Evolutionary conservation across 2,113 vertebrate species (phyloP), one percentile per base, ranked within the genome.

Genomic region (Microtus ochrogaster): DNA sequence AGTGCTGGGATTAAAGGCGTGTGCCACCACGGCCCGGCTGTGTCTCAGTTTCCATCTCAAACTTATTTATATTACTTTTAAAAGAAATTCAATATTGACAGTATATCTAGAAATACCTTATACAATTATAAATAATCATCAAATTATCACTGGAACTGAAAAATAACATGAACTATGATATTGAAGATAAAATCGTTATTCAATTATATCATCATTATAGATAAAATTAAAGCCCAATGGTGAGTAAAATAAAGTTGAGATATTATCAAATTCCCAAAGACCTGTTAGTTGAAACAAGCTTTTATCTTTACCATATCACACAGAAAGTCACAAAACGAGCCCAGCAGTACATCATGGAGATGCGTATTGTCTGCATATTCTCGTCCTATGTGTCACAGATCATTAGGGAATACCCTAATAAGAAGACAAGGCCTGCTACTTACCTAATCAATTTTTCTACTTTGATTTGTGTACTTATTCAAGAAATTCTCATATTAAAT

Each of bases 391-490:
- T 77, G 21, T 68, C 61, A 88, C 33, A 82, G 12, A 72, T 9
- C n/a, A 58, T 58, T 58, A 58, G 55, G 39, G 49, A 77, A 58
- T 7, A 72, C 2, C 55, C 6, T 33, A 79, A 74, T 74, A 4
- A 89, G 72, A 0, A 76, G 39, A n/a, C 63, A 88, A 94, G 24
- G 5, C 5, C 11, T 89, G 3, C 16, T 93, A 88, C 52, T n/a
- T 83, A 55, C 30, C 3, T 68, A 39, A 26, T 30, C 95, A 68
- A 82, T 76, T 4, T 89, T 83, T 44, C 26, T 52, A 86, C 44
- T 22, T 74, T 70, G 65, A 66, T n/a, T 41, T 94, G 52, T 74
- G 30, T 68, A 52, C 87, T 89, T 65, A 91, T 86, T 91, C 55
- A 73, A 21, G 7, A 92, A 77, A 68, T 16, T 49, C 61, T 55